These are phyloP conservation scores for Athalia rosae DNA, from an alignment of 2,888 invertebrate species.

Conservation along the genomic window DNA sequence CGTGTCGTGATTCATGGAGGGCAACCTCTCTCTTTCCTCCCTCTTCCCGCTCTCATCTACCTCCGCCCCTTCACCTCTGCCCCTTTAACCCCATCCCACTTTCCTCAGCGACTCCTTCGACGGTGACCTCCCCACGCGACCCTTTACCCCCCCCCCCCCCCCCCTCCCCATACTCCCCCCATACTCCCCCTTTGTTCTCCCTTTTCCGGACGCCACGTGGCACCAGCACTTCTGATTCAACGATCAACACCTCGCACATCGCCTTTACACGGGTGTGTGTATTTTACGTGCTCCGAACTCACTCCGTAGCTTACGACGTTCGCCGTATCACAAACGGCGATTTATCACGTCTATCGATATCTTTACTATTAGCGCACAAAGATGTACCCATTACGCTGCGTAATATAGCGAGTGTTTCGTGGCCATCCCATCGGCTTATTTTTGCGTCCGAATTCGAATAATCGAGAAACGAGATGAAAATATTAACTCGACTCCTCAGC, in stretches of 20 bases:
- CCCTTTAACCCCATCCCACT: slow-evolving; percentile 50
- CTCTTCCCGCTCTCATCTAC: slow-evolving; percentile 51
- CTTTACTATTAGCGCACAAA: no score
- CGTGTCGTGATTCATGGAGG: slow-evolving; percentile 73
- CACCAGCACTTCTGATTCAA: slow-evolving; percentile 20
- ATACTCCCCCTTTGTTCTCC: slow-evolving; percentile 1
- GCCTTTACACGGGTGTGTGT: background rate
- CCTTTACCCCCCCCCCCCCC: slow-evolving; percentile 58
- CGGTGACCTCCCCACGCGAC: slow-evolving; percentile 69
- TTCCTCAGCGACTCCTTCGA: slow-evolving; percentile 60
- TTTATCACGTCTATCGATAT: no score
- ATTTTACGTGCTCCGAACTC: no score
- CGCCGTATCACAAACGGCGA: no score
- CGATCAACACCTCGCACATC: slow-evolving; percentile 6
- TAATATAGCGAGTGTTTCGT: no score
- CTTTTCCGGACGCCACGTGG: slow-evolving; percentile 34
- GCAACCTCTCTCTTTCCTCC: slow-evolving; percentile 66
- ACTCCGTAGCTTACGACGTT: no score
- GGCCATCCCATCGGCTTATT: no score
- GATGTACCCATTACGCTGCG: no score
- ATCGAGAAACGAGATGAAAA: no score
- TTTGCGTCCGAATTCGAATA: no score
- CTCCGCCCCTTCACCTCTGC: slow-evolving; percentile 49
- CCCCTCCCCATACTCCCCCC: slow-evolving; percentile 6
- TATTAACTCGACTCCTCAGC: no score